Evolutionary conservation across 2,113 vertebrate species (phyloP).

Genomic region (Sula dactylatra): DNA sequence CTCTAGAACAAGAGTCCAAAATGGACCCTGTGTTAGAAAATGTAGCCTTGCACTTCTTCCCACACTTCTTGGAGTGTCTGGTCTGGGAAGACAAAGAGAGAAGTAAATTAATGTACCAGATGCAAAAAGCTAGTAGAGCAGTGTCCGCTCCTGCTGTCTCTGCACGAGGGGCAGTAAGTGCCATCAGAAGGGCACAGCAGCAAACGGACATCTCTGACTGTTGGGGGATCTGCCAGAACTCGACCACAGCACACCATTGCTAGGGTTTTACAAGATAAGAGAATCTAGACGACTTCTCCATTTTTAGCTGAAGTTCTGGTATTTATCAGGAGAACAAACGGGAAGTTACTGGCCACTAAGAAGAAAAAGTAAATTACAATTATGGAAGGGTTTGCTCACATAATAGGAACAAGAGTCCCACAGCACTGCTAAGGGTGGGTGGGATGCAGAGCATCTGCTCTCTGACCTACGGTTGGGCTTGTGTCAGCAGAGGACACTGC

Average conservation of each 20-base stretch:
- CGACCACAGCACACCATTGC: not conserved
- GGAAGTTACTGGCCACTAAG: slow-evolving; percentile 42
- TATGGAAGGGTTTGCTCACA: slow-evolving; percentile 27
- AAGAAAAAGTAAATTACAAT: slow-evolving; percentile 49
- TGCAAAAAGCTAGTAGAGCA: not conserved
- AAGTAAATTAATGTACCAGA: not conserved
- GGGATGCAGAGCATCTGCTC: not conserved
- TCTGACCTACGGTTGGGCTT: not conserved
- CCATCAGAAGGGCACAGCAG: not conserved
- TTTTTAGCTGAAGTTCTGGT: slow-evolving; percentile 65
- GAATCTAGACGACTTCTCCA: slow-evolving; percentile 52
- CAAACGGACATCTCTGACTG: not conserved
- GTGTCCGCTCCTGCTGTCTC: not conserved
- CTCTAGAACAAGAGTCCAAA: not conserved
- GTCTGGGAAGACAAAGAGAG: not conserved
- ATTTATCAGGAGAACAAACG: slow-evolving; percentile 37
- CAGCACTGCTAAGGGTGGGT: not conserved
- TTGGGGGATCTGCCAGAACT: not conserved
- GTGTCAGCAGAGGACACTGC: not conserved
- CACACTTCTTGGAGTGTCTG: not conserved
- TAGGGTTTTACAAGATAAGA: not conserved
- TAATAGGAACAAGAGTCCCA: not conserved
- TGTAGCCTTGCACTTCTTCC: not conserved
- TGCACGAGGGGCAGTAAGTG: not conserved
- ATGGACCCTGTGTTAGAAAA: not conserved